A percentile compares a stretch with the other conserved stretches of the same genome.
These are phyloP conservation scores for Pedionomus torquatus DNA, from an alignment of 2,113 vertebrate species.

Conservation along the genomic window DNA sequence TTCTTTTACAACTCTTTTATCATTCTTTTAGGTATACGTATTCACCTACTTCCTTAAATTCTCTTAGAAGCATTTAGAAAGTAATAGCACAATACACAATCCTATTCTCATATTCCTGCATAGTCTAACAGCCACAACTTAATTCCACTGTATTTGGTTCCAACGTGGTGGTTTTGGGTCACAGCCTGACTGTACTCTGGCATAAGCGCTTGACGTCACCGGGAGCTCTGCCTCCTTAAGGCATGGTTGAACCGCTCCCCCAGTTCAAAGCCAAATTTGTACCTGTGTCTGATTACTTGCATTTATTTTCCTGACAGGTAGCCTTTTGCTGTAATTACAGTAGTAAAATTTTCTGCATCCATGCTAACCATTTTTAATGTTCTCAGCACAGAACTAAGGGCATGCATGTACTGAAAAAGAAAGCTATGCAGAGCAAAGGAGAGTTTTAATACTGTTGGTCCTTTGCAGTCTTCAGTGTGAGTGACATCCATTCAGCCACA, in stretches of 20 bases:
- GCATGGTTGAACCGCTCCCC: neutral
- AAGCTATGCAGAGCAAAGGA: neutral
- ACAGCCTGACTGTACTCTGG: neutral
- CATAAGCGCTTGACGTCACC: conserved; percentile 8
- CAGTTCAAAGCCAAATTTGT: neutral
- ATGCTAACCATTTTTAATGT: conserved; percentile 3
- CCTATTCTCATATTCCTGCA: neutral
- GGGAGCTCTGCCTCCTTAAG: neutral
- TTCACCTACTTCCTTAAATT: neutral
- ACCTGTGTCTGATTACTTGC: conserved; percentile 27
- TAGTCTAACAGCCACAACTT: neutral
- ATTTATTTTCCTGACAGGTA: conserved; percentile 52
- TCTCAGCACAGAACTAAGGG: neutral
- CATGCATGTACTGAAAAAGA: neutral
- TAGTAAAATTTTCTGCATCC: conserved; percentile 26
- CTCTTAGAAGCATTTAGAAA: neutral
- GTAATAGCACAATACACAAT: neutral
- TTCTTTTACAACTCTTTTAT: neutral
- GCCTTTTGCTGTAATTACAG: conserved; percentile 48
- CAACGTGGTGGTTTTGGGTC: neutral
- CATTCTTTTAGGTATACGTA: neutral
- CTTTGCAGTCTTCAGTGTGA: neutral
- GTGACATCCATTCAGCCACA: neutral
- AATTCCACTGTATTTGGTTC: neutral
- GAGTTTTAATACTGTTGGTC: neutral